Evolutionary conservation across 2,888 invertebrate species (phyloP).

Genomic region (Sphaeridia pumilis): DNA sequence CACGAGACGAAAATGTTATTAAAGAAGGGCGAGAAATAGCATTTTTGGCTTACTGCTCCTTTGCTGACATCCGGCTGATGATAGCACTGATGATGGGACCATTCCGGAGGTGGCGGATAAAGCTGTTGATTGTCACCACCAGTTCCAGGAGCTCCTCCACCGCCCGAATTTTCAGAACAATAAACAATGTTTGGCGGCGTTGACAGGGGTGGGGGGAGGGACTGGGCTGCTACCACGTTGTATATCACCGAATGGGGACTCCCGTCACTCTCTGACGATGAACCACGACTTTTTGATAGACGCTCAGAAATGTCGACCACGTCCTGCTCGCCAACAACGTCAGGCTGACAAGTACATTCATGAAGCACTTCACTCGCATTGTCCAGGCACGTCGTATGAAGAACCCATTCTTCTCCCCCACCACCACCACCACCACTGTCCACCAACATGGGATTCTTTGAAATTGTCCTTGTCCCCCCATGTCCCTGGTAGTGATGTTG

Average conservation of each 20-base stretch:
- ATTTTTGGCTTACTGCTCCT: too few species aligned
- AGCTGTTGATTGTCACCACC: slow-evolving; percentile 25
- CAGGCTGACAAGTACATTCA: slow-evolving; percentile 34
- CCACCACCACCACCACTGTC: too few species aligned
- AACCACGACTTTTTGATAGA: slow-evolving; percentile 13
- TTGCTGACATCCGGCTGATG: too few species aligned
- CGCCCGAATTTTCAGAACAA: slow-evolving; percentile 14
- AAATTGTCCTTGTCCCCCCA: too few species aligned
- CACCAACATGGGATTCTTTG: too few species aligned
- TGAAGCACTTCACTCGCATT: slow-evolving; percentile 33
- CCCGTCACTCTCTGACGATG: slow-evolving; percentile 24
- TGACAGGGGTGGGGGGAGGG: slow-evolving; percentile 18
- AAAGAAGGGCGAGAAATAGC: too few species aligned
- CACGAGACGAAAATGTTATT: too few species aligned
- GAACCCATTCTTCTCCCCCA: slow-evolving; percentile 36
- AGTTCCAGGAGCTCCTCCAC: too few species aligned
- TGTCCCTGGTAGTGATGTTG: too few species aligned
- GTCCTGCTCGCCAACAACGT: slow-evolving; percentile 14
- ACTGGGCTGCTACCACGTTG: slow-evolving; percentile 25
- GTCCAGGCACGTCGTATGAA: slow-evolving; percentile 34
- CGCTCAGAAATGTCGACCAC: slow-evolving; percentile 14
- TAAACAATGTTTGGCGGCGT: slow-evolving; percentile 22
- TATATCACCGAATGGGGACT: slow-evolving; percentile 33
- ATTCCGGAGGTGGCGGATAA: slow-evolving; percentile 32
- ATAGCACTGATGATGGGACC: slow-evolving; percentile 16